phyloP scores from a whole-genome alignment of 2,113 vertebrate species.

The Sterna hirundo region DNA sequence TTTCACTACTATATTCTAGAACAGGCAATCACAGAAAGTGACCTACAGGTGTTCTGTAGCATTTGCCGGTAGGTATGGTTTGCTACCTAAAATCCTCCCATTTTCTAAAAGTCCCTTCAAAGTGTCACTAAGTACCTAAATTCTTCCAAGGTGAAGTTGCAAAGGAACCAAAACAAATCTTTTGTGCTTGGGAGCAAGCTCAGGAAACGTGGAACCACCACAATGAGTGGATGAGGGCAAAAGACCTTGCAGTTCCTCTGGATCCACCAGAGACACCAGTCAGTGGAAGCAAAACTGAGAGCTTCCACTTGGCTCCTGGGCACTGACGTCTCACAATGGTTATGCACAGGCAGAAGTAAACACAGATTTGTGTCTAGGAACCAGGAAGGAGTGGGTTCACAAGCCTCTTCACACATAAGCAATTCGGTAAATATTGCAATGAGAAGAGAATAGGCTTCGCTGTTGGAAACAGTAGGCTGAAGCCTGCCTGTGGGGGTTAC shows the following conservation, averaged over 20 bases:
- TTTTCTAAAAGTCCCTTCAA: not conserved
- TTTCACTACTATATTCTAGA: not conserved
- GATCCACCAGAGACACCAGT: not conserved
- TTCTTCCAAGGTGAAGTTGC: not conserved
- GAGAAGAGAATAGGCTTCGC: not conserved
- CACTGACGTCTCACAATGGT: not conserved
- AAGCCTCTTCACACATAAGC: not conserved
- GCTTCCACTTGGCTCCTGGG: not conserved
- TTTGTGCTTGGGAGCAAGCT: not conserved
- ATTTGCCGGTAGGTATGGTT: not conserved
- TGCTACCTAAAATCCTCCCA: not conserved
- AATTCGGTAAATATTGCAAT: not conserved
- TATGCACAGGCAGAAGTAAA: not conserved
- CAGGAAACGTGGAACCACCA: not conserved
- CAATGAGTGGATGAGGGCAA: not conserved
- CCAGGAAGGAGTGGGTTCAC: not conserved
- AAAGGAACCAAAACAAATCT: not conserved
- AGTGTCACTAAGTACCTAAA: not conserved
- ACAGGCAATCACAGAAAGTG: not conserved
- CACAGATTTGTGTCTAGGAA: not conserved
- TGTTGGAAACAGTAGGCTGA: not conserved
- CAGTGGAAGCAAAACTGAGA: not conserved
- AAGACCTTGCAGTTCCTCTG: not conserved
- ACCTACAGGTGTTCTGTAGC: not conserved
- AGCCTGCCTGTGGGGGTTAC: not conserved